Base-by-base conservation (phyloP, 2,113 vertebrate genomes). In the Brachypteracias leptosomus region DNA sequence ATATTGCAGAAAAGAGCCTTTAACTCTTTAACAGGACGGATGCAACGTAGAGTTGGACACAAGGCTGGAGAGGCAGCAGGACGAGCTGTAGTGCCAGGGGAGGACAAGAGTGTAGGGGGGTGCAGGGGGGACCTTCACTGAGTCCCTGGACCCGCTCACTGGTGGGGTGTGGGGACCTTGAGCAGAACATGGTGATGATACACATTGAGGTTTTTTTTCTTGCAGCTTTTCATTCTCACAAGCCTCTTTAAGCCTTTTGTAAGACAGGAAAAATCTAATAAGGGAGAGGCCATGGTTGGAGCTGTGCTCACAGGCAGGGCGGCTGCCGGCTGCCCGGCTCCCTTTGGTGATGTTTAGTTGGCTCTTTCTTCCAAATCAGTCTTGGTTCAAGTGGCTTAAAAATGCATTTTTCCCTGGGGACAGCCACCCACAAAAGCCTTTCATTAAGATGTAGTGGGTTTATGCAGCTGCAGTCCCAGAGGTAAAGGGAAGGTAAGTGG, bases 71-170 rank as follows among this genome's bases (percentile, higher is more conserved):
- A 76, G 85, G 74, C 40, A 51, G 31, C 35, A 14, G 90, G 63
- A 13, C 0, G 57, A 62, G 47, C 49, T 47, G 75, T 13, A 31
- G 93, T 5, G 10, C 11, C 10, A 10, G 31, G 71, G 44, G 22
- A 72, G 51, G 51, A 26, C 3, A 5, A 4, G 80, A 51, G 44
- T 1, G 0, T 13, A 57, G 3, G 10, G 26, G 21, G 10, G 24
- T 2, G 2, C 8, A 2, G 9, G 18, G 59, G 35, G 24, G 25
- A 21, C 19, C 68, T 28, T 29, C 62, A 5, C 11, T 1, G 2
- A 1, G 15, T 71, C 36, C n/a, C 61, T 13, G 58, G 36, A 58
- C 8, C 22, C 0, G 0, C 24, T 47, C 9, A 0, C 62, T 6
- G 19, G 0, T 35, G 89, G 54, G 42, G 19, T 79, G 25, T 25